Percentiles rank a stretch among this genome's conserved stretches.
Conservation (phyloP, 2,113 vertebrate species). For the Megalops atlanticus region DNA sequence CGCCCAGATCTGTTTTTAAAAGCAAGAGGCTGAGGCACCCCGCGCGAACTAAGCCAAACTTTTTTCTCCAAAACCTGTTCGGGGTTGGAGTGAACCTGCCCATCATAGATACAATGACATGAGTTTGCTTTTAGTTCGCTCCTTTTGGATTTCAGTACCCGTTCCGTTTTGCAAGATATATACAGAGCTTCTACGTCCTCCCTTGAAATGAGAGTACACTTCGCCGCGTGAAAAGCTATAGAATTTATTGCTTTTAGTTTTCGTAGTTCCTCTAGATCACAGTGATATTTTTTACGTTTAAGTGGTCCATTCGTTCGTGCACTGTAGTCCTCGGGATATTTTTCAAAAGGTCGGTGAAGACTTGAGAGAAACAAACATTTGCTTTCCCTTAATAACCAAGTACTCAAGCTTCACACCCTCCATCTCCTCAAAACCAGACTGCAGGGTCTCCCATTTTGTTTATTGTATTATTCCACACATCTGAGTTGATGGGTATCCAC, state of each 20-base stretch:
- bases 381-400: conserved; percentile 98
- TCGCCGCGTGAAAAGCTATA: conserved; percentile 98
- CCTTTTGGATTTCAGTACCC: conserved; percentile 92
- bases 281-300: conserved; percentile 98
- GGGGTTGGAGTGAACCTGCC: conserved; percentile 66
- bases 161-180: conserved; percentile 96
- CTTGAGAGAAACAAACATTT: conserved; percentile 99
- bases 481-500: conserved; percentile 62
- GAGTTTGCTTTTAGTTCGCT: conserved; percentile 76
- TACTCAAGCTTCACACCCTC: conserved; percentile 98
- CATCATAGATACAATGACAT: conserved; percentile 64
- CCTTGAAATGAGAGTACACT: conserved; percentile 98
- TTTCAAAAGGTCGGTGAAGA: conserved; percentile 99
- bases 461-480: conserved; percentile 88
- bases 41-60: conserved; percentile 95
- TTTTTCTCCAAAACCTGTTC: conserved; percentile 85
- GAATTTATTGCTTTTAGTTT: conserved; percentile 99
- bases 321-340: conserved; percentile 99
- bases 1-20: conserved; percentile 78
- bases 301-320: conserved; percentile 99
- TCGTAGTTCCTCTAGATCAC: conserved; percentile 96
- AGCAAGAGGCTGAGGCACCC: conserved; percentile 79
- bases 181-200: conserved; percentile 98
- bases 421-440: conserved; percentile 99
- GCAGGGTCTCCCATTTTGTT: conserved; percentile 95